Evolutionary conservation across 2,888 invertebrate genomes (phyloP).

Genomic region (Metacarcinus magister): DNA sequence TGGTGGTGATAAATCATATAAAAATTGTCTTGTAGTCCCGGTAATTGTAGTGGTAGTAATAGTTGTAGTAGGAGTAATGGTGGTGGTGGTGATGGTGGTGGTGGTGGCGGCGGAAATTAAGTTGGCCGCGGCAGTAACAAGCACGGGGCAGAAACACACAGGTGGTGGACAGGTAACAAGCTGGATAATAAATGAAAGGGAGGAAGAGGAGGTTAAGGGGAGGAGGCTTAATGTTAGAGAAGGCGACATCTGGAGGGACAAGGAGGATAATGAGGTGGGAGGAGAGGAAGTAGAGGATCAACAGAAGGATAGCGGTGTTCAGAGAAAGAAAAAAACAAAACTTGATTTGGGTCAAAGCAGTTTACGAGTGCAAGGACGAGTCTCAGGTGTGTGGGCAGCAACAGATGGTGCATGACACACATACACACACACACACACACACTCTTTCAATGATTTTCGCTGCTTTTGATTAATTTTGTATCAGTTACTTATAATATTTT

Average conservation of each 20-base stretch:
- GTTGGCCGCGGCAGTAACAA: background rate
- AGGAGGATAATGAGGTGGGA: background rate
- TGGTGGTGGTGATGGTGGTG: background rate
- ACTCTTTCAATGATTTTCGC: background rate
- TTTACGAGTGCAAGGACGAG: constrained; percentile 14
- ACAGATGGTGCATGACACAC: background rate
- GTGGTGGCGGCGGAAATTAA: background rate
- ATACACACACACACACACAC: background rate
- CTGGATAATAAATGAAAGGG: background rate
- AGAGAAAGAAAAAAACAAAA: background rate
- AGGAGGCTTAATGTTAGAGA: background rate
- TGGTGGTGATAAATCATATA: background rate
- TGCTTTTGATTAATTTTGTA: too few species aligned
- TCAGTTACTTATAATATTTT: too few species aligned
- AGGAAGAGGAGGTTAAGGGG: background rate
- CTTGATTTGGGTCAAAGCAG: background rate
- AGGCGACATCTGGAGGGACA: background rate
- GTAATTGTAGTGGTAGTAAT: background rate
- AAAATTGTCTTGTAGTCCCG: background rate
- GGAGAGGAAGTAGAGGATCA: background rate
- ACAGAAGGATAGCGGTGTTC: background rate
- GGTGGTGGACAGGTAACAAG: background rate
- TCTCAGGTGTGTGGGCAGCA: background rate
- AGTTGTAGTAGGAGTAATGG: background rate
- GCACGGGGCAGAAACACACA: background rate